phyloP scores from a whole-genome alignment of 2,113 vertebrate genomes.

The Chloebia gouldiae region DNA sequence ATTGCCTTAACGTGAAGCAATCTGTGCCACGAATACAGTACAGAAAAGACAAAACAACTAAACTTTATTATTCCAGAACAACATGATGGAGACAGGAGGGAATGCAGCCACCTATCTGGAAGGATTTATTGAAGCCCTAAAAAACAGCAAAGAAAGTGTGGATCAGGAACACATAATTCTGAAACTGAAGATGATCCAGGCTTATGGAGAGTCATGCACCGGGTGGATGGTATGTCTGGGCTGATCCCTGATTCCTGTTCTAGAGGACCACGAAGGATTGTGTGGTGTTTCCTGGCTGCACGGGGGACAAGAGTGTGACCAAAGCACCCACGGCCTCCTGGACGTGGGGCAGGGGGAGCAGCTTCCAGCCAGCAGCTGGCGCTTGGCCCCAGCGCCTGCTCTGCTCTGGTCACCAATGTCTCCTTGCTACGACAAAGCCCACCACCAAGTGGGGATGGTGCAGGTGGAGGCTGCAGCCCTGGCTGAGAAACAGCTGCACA shows the following conservation, averaged over 20 bases:
- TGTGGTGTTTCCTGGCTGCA: background rate
- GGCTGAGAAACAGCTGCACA: background rate
- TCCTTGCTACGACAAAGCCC: background rate
- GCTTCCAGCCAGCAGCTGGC: background rate
- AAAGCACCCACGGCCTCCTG: accelerated
- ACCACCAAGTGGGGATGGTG: accelerated
- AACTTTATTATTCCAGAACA: background rate
- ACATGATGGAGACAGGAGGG: accelerated
- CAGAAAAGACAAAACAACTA: background rate
- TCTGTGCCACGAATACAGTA: background rate
- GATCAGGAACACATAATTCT: accelerated
- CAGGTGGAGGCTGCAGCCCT: background rate
- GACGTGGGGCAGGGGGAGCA: accelerated
- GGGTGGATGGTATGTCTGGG: background rate
- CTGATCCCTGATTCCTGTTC: background rate
- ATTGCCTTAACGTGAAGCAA: accelerated
- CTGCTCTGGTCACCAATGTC: background rate
- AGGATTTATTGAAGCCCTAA: background rate
- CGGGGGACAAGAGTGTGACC: background rate
- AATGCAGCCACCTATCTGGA: background rate
- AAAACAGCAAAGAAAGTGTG: accelerated
- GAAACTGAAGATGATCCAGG: background rate
- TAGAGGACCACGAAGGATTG: background rate
- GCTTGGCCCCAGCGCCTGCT: background rate
- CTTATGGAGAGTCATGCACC: accelerated